Base-by-base conservation (phyloP, 2,888 invertebrate genomes). In the Ligdia adustata region DNA sequence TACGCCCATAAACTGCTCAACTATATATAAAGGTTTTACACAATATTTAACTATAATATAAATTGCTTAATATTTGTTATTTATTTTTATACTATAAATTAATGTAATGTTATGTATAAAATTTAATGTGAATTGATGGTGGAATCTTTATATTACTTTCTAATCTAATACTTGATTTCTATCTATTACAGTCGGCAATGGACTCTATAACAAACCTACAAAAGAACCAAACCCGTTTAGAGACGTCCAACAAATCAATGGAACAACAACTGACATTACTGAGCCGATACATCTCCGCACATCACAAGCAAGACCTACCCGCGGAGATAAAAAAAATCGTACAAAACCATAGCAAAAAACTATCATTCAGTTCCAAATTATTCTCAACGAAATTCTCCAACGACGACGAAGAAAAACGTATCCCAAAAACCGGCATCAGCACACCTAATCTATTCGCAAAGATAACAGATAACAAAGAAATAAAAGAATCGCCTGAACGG, bases 231-330 rank as follows among this genome's bases (percentile, higher is more conserved):
- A 64, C 91, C 82, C 91, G 93, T 31, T 77, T 96, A 0, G 96
- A 96, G 69, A 89, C 93, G 1, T 94, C 94, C 52, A 94, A 94
- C 64, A 94, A 95, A 64, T 91, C 93, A 0, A 74, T 96, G 51
- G 96, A 96, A 69, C 93, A 95, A 5, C 95, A 95, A 0, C 91
- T 96, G 0, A 90, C 92, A 0, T 90, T 94, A 0, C 82, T 97
- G 3, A 95, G 95, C 2, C 91, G 93, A 1, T 96, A 93, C 74
- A 92, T 97, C n/a, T 92, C 93, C 3, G 91, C 92, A 2, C 73
- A 96, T 38, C 91, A 93, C 12, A 92, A 93, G 39, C 89, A 92
- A 26, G 95, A 96, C 35, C 82, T 95, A 33, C 95, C 96, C 0
- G 86, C 91, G 0, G 96, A 96, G 49, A 92, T 96, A 2, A 92